phyloP scores from a whole-genome alignment of 2,797 vertebrate species.

The Lerista edwardsae region DNA sequence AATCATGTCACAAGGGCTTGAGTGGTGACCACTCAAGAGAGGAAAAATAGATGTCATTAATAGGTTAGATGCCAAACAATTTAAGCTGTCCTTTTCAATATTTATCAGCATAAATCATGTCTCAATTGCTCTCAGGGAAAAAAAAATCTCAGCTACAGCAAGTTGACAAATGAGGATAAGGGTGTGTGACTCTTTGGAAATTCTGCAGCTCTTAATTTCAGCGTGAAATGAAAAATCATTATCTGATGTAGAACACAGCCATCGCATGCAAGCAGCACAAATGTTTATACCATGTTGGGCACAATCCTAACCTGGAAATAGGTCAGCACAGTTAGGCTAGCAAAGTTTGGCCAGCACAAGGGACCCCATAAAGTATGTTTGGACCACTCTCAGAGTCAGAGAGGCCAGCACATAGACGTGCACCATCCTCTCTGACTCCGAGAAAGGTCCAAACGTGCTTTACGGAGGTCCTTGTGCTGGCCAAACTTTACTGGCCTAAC shows the following conservation, averaged over 20 bases:
- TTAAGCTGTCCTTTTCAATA: constrained; percentile 40
- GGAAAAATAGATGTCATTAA: constrained; percentile 24
- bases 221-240: constrained; percentile 18
- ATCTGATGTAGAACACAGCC: not conserved
- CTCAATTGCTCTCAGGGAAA: not conserved
- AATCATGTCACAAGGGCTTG: constrained; percentile 4
- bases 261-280: not conserved
- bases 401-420: no score
- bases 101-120: constrained; percentile 33
- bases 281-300: constrained; percentile 22
- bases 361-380: no score
- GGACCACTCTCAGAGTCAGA: no score
- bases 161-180: not conserved
- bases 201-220: constrained; percentile 48
- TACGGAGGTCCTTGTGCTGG: no score
- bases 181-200: not conserved
- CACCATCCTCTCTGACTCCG: no score
- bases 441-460: no score
- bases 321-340: no score
- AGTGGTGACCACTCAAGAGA: constrained; percentile 17
- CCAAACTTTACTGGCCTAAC: no score
- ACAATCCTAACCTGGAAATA: no score
- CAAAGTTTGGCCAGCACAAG: no score
- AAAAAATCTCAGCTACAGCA: not conserved
- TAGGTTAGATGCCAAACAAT: constrained; percentile 31